Evolutionary conservation across 2,888 invertebrate species (phyloP), one percentile per base, ranked within the genome.

Genomic region (Fragum whitleyi): DNA sequence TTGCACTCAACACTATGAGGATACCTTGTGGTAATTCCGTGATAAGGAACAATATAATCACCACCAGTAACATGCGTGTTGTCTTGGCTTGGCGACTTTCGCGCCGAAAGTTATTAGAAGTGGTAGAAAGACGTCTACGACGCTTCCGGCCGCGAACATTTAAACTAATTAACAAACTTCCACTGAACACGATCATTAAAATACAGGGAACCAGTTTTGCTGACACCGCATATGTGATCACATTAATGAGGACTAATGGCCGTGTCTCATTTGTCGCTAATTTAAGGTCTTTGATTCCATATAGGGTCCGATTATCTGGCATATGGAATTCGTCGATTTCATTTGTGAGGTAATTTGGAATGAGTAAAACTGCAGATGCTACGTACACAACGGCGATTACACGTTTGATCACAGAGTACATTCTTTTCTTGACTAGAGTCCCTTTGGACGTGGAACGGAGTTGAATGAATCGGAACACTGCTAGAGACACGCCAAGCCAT

Each of bases 181-280:
- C 91, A 57, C 94, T 94, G 83, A 94, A 94, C 23, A 97, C 95
- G 0, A 97, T 97, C 80, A 98, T 95, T 0, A 97, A 96, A 79
- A 97, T 95, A 93, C 98, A 97, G 1, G 98, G 98, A 86, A 98
- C 96, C 78, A 98, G 95, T 94, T 98, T 98, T 86, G 98, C 96
- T 82, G 98, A 96, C 6, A 98, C 97, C 93, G 97, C 97, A 82
- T 92, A 92, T 0, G 89, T 87, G 21, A 92, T 72, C 21, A 90
- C 88, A 65, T 91, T 91, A 11, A 85, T 84, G 29, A 92, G 74
- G 3, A 89, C 89, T 51, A 91, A 73, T 14, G 82, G 83, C 26
- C 88, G 83, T 0, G 89, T 88, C 19, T 89, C 85, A 61, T 89
- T 87, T 32, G 89, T 87, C 6, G 88, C 90, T 14, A 90, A 80